Evolutionary conservation across 1,140 invertebrate species (phyloP).

Genomic region (Oncopodura yosiiana): DNA sequence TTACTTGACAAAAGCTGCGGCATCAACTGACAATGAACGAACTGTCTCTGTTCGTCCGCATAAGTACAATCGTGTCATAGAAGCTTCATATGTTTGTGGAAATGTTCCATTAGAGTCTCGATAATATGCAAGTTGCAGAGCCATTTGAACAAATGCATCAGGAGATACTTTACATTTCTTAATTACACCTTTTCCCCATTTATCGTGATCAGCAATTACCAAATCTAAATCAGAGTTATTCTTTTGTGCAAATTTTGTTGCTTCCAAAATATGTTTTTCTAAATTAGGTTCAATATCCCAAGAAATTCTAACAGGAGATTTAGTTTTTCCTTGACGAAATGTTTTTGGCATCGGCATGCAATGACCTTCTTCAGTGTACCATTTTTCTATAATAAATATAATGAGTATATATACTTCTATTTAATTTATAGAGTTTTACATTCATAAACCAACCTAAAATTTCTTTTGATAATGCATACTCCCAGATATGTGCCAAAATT

Average conservation of each 20-base stretch:
- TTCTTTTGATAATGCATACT: constrained; percentile 46
- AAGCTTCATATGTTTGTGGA: constrained; percentile 43
- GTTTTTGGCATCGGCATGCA: constrained; percentile 39
- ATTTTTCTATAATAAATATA: constrained; percentile 37
- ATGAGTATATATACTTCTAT: background rate
- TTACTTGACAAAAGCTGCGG: constrained; percentile 39
- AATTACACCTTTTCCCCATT: constrained; percentile 47
- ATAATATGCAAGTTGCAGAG: constrained; percentile 41
- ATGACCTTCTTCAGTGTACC: constrained; percentile 40
- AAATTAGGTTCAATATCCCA: constrained; percentile 39
- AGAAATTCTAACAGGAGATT: constrained; percentile 35
- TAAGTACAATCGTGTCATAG: constrained; percentile 40
- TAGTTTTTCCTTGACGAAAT: constrained; percentile 38
- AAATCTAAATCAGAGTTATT: constrained; percentile 45
- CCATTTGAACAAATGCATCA: constrained; percentile 42
- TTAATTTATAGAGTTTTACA: background rate
- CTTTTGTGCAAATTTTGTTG: constrained; percentile 38
- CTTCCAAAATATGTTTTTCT: constrained; percentile 35
- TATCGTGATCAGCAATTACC: constrained; percentile 40
- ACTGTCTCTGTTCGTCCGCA: constrained; percentile 41
- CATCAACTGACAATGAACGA: constrained; percentile 39
- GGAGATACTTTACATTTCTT: constrained; percentile 46
- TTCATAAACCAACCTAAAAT: constrained; percentile 37
- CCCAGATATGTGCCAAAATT: constrained; percentile 48
- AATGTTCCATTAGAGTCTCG: constrained; percentile 38